These are phyloP conservation scores for Ladona fulva DNA, from an alignment of 1,140 invertebrate genomes.

Conservation along the genomic window DNA sequence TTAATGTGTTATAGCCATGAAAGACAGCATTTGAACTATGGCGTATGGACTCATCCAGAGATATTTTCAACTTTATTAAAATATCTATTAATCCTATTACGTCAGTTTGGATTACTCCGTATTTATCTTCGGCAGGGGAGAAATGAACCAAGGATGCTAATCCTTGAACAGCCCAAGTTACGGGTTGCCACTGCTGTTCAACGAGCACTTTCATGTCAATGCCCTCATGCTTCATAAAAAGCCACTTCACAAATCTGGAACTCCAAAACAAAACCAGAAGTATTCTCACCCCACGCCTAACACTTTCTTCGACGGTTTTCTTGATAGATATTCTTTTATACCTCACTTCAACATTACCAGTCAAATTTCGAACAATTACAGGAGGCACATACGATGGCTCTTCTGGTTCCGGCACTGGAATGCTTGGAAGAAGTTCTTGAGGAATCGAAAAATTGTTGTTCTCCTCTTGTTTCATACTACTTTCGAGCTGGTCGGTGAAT, in stretches of 20 bases:
- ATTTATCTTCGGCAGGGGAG: neutral
- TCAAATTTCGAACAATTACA: neutral
- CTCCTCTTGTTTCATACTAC: neutral
- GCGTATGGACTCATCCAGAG: neutral
- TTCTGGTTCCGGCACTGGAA: neutral
- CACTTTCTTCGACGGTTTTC: neutral
- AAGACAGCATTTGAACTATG: neutral
- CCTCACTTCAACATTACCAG: neutral
- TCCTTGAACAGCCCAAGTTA: neutral
- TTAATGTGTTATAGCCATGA: neutral
- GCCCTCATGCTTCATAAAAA: neutral
- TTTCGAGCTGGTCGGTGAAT: neutral
- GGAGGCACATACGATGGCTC: neutral
- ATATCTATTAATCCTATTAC: neutral
- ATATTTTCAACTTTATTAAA: neutral
- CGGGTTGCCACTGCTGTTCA: neutral
- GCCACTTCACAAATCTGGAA: neutral
- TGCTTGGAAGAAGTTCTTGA: neutral
- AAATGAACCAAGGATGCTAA: neutral
- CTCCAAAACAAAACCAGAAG: neutral
- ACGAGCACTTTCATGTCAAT: neutral
- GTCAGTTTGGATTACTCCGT: neutral
- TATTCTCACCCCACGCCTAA: neutral
- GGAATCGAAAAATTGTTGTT: neutral
- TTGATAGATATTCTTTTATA: neutral